A percentile compares a stretch with the other conserved stretches of the same genome.
Evolutionary conservation across 2,888 invertebrate species (phyloP).

Genomic region (Papilio demoleus): DNA sequence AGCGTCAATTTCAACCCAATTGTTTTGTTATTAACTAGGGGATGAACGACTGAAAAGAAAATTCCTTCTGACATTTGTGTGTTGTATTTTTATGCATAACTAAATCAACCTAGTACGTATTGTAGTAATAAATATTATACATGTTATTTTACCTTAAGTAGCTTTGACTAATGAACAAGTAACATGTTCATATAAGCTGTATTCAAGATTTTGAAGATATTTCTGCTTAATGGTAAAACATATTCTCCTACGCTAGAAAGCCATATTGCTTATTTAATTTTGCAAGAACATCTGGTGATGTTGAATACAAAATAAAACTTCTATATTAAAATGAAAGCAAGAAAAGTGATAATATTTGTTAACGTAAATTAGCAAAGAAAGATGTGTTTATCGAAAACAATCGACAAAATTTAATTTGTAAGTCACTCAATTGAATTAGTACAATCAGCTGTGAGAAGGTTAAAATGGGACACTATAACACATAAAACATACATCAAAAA

Average conservation of each 20-base stretch:
- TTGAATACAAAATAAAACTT: conserved; percentile 6
- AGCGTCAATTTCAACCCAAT: conserved; percentile 34
- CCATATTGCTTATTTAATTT: conserved; percentile 21
- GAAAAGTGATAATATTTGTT: background rate
- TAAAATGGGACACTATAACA: too few species aligned
- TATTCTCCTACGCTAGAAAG: conserved; percentile 5
- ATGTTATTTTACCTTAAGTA: too few species aligned
- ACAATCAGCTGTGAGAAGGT: too few species aligned
- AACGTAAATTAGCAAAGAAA: background rate
- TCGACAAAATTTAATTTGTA: background rate
- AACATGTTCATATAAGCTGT: too few species aligned
- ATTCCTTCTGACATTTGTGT: conserved; percentile 14
- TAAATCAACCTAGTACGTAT: background rate
- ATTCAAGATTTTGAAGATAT: background rate
- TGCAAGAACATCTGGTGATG: conserved; percentile 14
- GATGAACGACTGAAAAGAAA: conserved; percentile 7
- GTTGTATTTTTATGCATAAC: background rate
- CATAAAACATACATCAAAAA: too few species aligned
- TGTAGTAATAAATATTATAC: background rate
- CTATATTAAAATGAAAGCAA: conserved; percentile 13
- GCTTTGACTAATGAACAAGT: too few species aligned
- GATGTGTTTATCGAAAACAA: background rate
- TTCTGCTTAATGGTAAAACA: background rate
- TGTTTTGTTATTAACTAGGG: conserved; percentile 34
- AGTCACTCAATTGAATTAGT: background rate